Conservation (phyloP, 2,888 invertebrate genomes). For the Drosophila siamana region DNA sequence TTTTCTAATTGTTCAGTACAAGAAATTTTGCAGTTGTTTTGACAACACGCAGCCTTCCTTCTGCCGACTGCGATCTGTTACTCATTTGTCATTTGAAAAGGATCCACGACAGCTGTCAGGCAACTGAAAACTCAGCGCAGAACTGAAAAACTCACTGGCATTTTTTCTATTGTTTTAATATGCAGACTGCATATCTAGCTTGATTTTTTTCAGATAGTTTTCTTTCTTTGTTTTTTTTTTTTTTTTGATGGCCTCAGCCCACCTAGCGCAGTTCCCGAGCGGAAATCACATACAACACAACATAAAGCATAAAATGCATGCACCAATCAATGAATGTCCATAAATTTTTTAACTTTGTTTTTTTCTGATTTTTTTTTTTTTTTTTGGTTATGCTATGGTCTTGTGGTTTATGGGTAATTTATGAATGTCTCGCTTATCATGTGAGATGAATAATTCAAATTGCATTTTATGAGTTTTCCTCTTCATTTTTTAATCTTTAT, state of each 20-base stretch:
- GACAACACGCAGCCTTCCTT: constrained; percentile 42
- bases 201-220: constrained; percentile 57
- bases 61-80: constrained; percentile 16
- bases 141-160: constrained; percentile 35
- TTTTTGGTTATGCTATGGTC: constrained; percentile 42
- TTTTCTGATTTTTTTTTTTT: constrained; percentile 16
- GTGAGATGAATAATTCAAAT: constrained; percentile 70
- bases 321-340: constrained; percentile 75
- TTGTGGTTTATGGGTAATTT: constrained; percentile 71
- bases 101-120: constrained; percentile 36
- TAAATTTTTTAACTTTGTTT: constrained; percentile 62
- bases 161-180: constrained; percentile 67
- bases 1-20: constrained; percentile 73
- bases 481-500: constrained; percentile 46
- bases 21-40: constrained; percentile 54
- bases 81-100: constrained; percentile 72
- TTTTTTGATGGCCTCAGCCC: constrained; percentile 70
- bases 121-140: constrained; percentile 15
- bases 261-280: constrained; percentile 75
- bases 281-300: constrained; percentile 77
- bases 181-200: constrained; percentile 69
- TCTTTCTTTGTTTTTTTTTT: constrained; percentile 14
- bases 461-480: constrained; percentile 49
- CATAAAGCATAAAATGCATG: constrained; percentile 79
- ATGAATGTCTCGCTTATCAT: constrained; percentile 77